Evolutionary conservation across 1,140 invertebrate genomes (phyloP).

Genomic region (Homarus americanus): DNA sequence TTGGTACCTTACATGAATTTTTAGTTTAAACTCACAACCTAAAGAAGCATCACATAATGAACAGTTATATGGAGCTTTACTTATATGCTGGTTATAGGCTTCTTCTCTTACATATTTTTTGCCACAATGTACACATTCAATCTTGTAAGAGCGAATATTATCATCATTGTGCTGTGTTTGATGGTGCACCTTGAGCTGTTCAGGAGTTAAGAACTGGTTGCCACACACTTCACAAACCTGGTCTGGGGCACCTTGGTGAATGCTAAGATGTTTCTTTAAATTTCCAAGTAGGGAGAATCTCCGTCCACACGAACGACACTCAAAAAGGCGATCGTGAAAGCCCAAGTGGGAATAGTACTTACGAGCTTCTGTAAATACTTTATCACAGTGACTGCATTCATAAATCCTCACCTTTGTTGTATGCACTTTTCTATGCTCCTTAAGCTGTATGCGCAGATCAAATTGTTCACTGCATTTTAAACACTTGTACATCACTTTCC

Average conservation of each 20-base stretch:
- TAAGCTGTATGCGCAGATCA: constrained; percentile 46
- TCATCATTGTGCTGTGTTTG: constrained; percentile 55
- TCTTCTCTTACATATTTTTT: constrained; percentile 54
- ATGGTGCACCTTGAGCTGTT: constrained; percentile 35
- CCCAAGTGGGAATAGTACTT: constrained; percentile 63
- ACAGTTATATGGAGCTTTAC: constrained; percentile 49
- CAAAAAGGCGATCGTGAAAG: constrained; percentile 56
- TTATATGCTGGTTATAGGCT: constrained; percentile 51
- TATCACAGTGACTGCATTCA: constrained; percentile 63
- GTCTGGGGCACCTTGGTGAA: constrained; percentile 44
- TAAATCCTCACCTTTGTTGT: constrained; percentile 45
- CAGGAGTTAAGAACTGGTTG: constrained; percentile 28
- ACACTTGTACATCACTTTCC: constrained; percentile 47
- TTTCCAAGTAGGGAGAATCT: constrained; percentile 54
- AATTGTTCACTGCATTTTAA: constrained; percentile 61
- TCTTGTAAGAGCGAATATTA: constrained; percentile 32
- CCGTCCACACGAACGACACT: constrained; percentile 53
- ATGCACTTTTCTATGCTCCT: constrained; percentile 54
- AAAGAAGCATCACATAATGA: constrained; percentile 37
- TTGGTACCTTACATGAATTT: constrained; percentile 42
- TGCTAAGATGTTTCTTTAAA: constrained; percentile 54
- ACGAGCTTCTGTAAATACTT: constrained; percentile 60
- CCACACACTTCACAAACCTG: constrained; percentile 64
- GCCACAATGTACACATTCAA: constrained; percentile 46
- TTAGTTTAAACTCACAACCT: constrained; percentile 52